Conservation (phyloP, 1,140 invertebrate genomes). For the Helicorthomorpha holstii region DNA sequence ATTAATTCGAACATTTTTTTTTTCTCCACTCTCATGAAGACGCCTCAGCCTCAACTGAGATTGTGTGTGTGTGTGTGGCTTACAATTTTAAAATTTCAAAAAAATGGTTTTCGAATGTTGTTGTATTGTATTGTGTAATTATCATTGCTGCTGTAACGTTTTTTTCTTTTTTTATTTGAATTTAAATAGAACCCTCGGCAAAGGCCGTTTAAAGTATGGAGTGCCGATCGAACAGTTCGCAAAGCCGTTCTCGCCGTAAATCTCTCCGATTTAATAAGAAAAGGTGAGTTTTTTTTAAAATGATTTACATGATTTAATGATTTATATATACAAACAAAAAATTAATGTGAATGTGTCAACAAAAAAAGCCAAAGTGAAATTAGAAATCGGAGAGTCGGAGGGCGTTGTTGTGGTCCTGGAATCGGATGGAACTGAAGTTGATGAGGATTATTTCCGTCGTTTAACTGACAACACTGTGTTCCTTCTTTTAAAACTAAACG, state of each 20-base stretch:
- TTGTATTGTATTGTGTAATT: too few species aligned
- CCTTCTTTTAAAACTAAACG: conserved; percentile 64
- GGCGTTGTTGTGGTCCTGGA: conserved; percentile 56
- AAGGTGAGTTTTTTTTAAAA: conserved; percentile 29
- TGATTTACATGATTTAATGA: not conserved
- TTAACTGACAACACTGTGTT: conserved; percentile 78
- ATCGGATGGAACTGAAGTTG: conserved; percentile 84
- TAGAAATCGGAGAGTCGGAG: conserved; percentile 10
- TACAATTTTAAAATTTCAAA: too few species aligned
- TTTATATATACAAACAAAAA: too few species aligned
- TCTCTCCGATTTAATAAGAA: conserved; percentile 75
- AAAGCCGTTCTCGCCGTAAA: conserved; percentile 83
- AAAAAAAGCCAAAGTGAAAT: conserved; percentile 17
- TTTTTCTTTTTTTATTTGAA: too few species aligned
- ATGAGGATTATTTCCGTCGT: conserved; percentile 83
- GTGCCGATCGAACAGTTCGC: conserved; percentile 77
- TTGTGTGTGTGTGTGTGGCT: too few species aligned
- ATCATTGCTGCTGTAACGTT: too few species aligned
- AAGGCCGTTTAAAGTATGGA: conserved; percentile 96
- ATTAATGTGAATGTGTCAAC: too few species aligned
- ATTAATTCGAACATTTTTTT: too few species aligned
- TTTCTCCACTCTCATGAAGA: too few species aligned
- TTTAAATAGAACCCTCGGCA: conserved; percentile 82
- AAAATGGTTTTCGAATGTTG: too few species aligned
- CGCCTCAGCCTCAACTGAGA: too few species aligned